Conservation (phyloP, 2,797 vertebrate genomes). For the Pitangus sulphuratus region DNA sequence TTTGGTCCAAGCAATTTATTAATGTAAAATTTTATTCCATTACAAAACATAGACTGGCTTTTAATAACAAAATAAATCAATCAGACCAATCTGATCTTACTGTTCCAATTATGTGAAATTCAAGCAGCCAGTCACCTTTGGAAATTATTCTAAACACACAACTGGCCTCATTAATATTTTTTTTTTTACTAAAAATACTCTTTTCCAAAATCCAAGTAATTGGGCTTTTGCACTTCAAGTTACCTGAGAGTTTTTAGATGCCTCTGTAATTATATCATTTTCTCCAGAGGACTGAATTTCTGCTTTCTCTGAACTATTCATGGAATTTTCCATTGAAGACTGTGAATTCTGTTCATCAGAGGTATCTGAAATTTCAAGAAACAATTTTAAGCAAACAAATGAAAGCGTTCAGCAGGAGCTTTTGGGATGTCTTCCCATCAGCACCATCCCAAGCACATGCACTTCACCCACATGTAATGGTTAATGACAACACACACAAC, state of each 20-base stretch:
- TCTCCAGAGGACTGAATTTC: conserved; percentile 86
- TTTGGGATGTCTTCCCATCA: background rate
- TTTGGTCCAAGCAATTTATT: background rate
- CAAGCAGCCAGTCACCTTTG: background rate
- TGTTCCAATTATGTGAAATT: background rate
- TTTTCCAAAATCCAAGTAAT: background rate
- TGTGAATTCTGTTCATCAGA: conserved; percentile 85
- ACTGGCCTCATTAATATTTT: background rate
- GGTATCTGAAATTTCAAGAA: conserved; percentile 67
- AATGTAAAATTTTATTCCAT: background rate
- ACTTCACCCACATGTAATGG: background rate
- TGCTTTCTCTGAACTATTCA: conserved; percentile 87
- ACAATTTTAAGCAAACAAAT: background rate
- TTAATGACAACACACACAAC: background rate
- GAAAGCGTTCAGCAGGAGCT: background rate
- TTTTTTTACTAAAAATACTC: background rate
- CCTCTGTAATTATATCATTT: conserved; percentile 84
- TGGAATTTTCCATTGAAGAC: conserved; percentile 87
- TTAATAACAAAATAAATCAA: background rate
- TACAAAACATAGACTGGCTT: background rate
- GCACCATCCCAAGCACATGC: background rate
- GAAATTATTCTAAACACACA: background rate
- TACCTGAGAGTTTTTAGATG: conserved; percentile 93
- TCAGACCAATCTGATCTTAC: background rate
- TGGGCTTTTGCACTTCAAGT: background rate